Conservation (phyloP, 2,888 invertebrate species). For the Cancer borealis region DNA sequence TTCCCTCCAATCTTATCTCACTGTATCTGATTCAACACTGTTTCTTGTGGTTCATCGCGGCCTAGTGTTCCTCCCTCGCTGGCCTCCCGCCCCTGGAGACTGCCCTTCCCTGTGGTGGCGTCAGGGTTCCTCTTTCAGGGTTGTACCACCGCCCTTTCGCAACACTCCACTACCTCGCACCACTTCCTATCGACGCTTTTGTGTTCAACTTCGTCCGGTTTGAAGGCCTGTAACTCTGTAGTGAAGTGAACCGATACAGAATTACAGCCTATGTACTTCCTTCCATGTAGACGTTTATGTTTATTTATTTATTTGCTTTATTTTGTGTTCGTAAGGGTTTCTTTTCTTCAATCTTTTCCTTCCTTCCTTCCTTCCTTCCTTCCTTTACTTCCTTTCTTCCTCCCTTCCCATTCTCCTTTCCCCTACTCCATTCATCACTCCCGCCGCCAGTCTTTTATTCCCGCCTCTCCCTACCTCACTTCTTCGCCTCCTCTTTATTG, state of each 20-base stretch:
- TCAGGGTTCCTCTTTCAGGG: slow-evolving; percentile 24
- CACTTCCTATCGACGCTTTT: slow-evolving; percentile 23
- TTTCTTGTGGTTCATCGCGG: not conserved
- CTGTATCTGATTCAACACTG: not conserved
- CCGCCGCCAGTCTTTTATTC: not conserved
- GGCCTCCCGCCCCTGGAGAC: slow-evolving; percentile 33
- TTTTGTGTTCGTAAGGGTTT: not conserved
- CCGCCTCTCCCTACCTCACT: not conserved
- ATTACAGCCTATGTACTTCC: not conserved
- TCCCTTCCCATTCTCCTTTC: slow-evolving; percentile 44
- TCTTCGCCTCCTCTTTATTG: not conserved
- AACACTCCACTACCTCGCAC: not conserved
- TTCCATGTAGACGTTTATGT: not conserved
- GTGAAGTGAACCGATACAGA: not conserved
- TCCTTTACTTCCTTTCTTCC: slow-evolving; percentile 34
- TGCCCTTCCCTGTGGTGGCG: not conserved
- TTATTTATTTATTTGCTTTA: not conserved
- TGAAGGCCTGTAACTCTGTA: not conserved
- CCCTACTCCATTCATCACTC: slow-evolving; percentile 14
- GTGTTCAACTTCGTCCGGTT: not conserved
- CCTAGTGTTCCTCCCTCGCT: slow-evolving; percentile 15
- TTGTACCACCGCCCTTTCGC: not conserved
- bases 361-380: slow-evolving; percentile 18
- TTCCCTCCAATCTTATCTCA: not conserved
- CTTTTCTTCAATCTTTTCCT: slow-evolving; percentile 20